A percentile compares a stretch with the other conserved stretches of the same genome.
These are phyloP conservation scores for Lichenostomus cassidix DNA, from an alignment of 2,113 vertebrate species.

Conservation along the genomic window DNA sequence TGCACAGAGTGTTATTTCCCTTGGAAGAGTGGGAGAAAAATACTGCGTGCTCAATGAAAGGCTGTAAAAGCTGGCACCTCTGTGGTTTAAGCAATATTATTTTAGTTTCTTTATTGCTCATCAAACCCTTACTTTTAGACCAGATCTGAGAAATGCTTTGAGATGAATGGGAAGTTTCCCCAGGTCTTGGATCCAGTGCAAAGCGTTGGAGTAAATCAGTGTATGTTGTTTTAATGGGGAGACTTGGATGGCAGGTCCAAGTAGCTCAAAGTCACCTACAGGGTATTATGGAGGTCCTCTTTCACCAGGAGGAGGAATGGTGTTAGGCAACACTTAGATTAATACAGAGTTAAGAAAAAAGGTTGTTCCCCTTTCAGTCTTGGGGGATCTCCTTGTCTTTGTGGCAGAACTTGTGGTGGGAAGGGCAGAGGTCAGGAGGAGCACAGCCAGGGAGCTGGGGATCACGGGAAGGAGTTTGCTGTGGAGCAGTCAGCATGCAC, in stretches of 20 bases:
- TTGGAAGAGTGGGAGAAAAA: constrained; percentile 17
- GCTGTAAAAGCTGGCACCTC: constrained; percentile 38
- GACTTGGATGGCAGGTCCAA: not conserved
- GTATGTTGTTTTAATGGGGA: not conserved
- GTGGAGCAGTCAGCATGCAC: fast-evolving
- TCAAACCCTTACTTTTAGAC: not conserved
- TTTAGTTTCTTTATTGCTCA: constrained; percentile 29
- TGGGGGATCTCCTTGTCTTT: not conserved
- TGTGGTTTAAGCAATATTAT: constrained; percentile 27
- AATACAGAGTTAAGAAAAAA: not conserved
- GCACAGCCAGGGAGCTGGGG: not conserved
- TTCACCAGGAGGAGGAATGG: not conserved
- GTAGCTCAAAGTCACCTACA: not conserved
- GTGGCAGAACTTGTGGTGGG: not conserved
- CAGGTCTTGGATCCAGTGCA: not conserved
- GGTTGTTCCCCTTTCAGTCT: not conserved
- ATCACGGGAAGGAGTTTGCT: fast-evolving
- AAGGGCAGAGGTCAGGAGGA: not conserved
- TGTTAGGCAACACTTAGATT: not conserved
- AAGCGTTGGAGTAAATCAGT: not conserved
- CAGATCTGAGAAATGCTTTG: not conserved
- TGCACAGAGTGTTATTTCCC: not conserved
- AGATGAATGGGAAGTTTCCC: not conserved
- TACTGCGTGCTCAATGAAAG: constrained; percentile 6
- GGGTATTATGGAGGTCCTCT: not conserved